Conservation (phyloP, 1,140 invertebrate genomes). For the Anoplolepis gracilipes region DNA sequence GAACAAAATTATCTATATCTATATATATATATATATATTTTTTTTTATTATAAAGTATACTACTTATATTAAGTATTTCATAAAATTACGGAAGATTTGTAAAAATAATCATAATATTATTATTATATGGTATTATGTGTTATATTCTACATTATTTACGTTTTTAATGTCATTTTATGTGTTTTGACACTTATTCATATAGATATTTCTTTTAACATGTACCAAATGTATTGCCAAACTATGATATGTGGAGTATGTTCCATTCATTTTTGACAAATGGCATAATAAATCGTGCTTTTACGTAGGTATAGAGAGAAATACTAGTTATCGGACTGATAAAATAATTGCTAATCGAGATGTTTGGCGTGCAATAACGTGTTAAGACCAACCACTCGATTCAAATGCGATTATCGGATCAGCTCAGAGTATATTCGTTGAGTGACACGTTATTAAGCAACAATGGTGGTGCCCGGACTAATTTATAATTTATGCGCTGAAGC, state of each 20-base stretch:
- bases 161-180: not conserved
- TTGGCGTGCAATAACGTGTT: slow-evolving; percentile 51
- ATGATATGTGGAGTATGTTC: not conserved
- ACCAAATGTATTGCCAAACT: not conserved
- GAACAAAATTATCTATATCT: too few species aligned
- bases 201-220: not conserved
- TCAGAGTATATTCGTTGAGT: slow-evolving; percentile 56
- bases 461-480: slow-evolving; percentile 49
- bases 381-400: slow-evolving; percentile 57
- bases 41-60: not conserved
- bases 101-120: not conserved
- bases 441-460: slow-evolving; percentile 63
- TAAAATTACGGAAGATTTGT: not conserved
- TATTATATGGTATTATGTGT: not conserved
- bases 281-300: slow-evolving; percentile 21
- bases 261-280: slow-evolving; percentile 30
- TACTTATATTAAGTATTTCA: not conserved
- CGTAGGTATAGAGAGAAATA: not conserved
- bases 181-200: not conserved
- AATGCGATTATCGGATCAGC: slow-evolving; percentile 56
- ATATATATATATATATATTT: too few species aligned
- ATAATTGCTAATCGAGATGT: slow-evolving; percentile 63
- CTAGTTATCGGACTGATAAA: slow-evolving; percentile 38
- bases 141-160: slow-evolving; percentile 3
- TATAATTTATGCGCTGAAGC: slow-evolving; percentile 62